A percentile compares a stretch with the other conserved stretches of the same genome.
phyloP scores from a whole-genome alignment of 1,140 invertebrate species.

The Heliconius melpomene region DNA sequence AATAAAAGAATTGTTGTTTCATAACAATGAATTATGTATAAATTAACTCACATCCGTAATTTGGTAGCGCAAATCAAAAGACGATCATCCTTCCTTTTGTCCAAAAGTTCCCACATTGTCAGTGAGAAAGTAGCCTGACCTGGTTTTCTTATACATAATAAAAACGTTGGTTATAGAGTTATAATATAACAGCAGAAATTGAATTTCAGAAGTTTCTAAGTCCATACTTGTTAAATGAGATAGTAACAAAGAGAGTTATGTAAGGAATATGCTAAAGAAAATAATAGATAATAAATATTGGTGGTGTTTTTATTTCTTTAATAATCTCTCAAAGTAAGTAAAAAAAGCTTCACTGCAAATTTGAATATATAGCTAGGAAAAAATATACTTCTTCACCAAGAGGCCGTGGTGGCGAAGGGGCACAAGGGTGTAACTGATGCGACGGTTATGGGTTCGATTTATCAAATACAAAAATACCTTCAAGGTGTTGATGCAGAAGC shows the following conservation, averaged over 20 bases:
- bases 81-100: constrained; percentile 29
- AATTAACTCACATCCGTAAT: constrained; percentile 15
- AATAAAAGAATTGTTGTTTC: too few species aligned
- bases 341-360: too few species aligned
- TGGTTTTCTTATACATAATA: constrained; percentile 23
- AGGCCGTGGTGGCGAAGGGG: too few species aligned
- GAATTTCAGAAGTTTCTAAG: background rate
- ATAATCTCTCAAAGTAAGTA: too few species aligned
- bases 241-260: background rate
- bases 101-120: constrained; percentile 32
- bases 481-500: background rate
- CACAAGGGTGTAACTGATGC: too few species aligned
- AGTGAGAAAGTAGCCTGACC: constrained; percentile 26
- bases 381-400: too few species aligned
- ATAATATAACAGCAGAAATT: background rate
- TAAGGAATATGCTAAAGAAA: background rate
- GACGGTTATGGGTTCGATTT: too few species aligned
- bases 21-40: background rate
- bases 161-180: background rate
- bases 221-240: background rate
- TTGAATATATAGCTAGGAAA: too few species aligned
- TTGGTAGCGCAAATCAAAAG: constrained; percentile 6
- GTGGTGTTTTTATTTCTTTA: too few species aligned
- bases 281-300: too few species aligned
- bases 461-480: too few species aligned